phyloP scores from a whole-genome alignment of 2,888 invertebrate species.

The Sycophila texana region DNA sequence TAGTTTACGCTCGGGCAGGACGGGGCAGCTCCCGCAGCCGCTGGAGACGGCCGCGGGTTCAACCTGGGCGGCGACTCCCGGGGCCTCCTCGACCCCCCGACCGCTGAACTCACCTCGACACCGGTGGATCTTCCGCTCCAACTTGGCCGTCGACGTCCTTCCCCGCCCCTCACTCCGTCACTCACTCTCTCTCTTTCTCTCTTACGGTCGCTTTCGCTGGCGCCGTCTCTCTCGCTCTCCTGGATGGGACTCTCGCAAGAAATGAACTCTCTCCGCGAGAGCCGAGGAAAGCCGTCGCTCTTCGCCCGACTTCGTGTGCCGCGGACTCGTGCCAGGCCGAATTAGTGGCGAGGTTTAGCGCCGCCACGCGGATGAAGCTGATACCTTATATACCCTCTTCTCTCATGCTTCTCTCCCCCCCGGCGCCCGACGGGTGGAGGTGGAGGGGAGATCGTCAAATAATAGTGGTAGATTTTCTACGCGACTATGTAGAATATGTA shows the following conservation, averaged over 20 bases:
- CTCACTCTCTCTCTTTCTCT: slow-evolving; percentile 16
- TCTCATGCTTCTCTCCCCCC: no score
- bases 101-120: neutral
- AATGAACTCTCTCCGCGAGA: neutral
- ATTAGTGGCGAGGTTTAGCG: neutral
- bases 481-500: no score
- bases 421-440: no score
- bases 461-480: no score
- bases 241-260: neutral
- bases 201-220: neutral
- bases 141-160: neutral
- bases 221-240: slow-evolving; percentile 13
- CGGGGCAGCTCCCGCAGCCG: slow-evolving; percentile 33
- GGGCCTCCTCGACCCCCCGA: neutral
- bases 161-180: neutral
- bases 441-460: no score
- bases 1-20: slow-evolving; percentile 18
- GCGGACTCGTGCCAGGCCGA: slow-evolving; percentile 3
- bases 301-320: slow-evolving; percentile 10
- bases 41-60: neutral
- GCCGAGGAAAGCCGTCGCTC: slow-evolving; percentile 2
- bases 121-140: neutral
- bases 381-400: no score
- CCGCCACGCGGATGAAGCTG: neutral
- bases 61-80: neutral